Conservation (phyloP, 2,113 vertebrate species). For the Peucedramus taeniatus region DNA sequence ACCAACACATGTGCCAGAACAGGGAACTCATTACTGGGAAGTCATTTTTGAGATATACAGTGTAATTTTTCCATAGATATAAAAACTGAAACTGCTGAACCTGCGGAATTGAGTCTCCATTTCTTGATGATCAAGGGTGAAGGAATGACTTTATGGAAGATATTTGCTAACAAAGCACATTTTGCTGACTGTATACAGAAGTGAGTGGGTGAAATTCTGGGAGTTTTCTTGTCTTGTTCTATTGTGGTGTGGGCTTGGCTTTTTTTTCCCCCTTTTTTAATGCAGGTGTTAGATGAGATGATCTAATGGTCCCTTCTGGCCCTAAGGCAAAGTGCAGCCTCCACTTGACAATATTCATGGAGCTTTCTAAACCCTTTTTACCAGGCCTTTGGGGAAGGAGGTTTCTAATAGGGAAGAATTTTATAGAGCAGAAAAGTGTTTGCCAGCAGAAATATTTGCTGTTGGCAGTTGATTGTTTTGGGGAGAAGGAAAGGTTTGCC, state of each 20-base stretch:
- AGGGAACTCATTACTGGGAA: background rate
- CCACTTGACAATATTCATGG: background rate
- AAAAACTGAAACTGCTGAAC: background rate
- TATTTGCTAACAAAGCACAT: background rate
- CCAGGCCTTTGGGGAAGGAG: slow-evolving; percentile 44
- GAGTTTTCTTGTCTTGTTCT: background rate
- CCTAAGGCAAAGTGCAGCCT: background rate
- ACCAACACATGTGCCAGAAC: background rate
- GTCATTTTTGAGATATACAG: background rate
- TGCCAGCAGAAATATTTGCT: slow-evolving; percentile 50
- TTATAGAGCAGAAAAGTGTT: slow-evolving; percentile 45
- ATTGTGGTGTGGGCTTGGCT: background rate
- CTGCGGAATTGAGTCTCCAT: background rate
- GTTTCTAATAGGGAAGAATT: slow-evolving; percentile 21
- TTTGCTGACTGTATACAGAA: background rate
- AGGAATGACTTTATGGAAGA: background rate
- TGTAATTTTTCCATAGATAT: background rate
- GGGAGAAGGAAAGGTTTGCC: background rate
- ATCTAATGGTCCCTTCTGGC: slow-evolving; percentile 54
- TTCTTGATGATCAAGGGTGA: background rate
- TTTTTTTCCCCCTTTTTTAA: background rate
- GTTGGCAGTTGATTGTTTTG: slow-evolving; percentile 14
- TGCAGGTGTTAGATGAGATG: slow-evolving; percentile 48
- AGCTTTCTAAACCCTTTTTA: slow-evolving; percentile 33
- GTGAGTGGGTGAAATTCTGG: background rate